Evolutionary conservation across 2,113 vertebrate genomes (phyloP).

Genomic region (Calidris pygmaea): DNA sequence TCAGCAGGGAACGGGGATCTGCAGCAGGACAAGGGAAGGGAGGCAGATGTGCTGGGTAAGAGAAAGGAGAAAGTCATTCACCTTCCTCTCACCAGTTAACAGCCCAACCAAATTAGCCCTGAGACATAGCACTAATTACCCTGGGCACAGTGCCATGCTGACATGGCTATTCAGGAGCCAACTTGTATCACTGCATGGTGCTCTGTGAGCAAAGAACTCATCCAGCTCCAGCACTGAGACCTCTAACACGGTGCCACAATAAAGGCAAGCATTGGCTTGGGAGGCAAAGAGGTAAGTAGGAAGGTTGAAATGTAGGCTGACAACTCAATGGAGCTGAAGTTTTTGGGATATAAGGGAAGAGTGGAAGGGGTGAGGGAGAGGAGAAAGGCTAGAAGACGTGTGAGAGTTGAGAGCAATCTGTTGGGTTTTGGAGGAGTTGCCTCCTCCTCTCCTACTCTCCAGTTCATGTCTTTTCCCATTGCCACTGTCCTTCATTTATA

Average conservation of each 20-base stretch:
- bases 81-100: neutral
- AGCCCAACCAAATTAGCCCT: neutral
- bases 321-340: neutral
- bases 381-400: neutral
- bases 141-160: neutral
- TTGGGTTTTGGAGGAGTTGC: neutral
- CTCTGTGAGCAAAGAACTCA: neutral
- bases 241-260: fast-evolving
- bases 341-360: neutral
- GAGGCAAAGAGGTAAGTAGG: neutral
- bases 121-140: neutral
- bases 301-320: neutral
- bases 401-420: neutral
- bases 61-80: neutral
- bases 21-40: neutral
- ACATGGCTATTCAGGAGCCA: neutral
- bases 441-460: neutral
- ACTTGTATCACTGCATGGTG: fast-evolving
- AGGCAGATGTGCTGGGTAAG: neutral
- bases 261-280: neutral
- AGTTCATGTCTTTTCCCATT: neutral
- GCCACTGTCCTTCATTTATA: neutral
- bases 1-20: neutral
- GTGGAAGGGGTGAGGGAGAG: fast-evolving
- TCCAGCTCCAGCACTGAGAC: neutral